A percentile compares a stretch with the other conserved stretches of the same genome.
phyloP scores from a whole-genome alignment of 1,140 invertebrate species.

The Zelostemma sp. region DNA sequence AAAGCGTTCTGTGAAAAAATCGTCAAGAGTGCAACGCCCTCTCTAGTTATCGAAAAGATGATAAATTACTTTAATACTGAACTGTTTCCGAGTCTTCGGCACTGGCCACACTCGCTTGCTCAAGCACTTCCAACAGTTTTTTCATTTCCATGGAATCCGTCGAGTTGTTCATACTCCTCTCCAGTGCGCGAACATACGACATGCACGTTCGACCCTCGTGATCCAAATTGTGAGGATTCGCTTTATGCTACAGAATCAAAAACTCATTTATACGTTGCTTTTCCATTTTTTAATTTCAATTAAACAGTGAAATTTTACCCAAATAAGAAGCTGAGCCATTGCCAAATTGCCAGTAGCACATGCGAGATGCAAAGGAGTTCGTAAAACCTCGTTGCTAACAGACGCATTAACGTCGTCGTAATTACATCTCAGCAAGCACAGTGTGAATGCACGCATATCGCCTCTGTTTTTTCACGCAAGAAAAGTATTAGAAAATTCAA shows the following conservation, averaged over 20 bases:
- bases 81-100: slow-evolving; percentile 61
- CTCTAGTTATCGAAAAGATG: not conserved
- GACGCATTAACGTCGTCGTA: slow-evolving; percentile 76
- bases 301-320: no score
- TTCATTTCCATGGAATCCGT: slow-evolving; percentile 65
- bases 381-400: slow-evolving; percentile 79
- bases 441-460: slow-evolving; percentile 75
- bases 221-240: slow-evolving; percentile 84
- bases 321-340: slow-evolving; percentile 91
- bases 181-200: slow-evolving; percentile 79
- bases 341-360: slow-evolving; percentile 90
- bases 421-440: slow-evolving; percentile 73
- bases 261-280: no score
- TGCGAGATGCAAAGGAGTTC: slow-evolving; percentile 90
- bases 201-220: slow-evolving; percentile 86
- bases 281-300: no score
- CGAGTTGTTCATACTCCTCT: slow-evolving; percentile 61
- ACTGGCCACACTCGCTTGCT: slow-evolving; percentile 65
- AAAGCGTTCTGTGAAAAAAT: slow-evolving; percentile 35
- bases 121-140: slow-evolving; percentile 62
- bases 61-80: slow-evolving; percentile 68
- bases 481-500: no score
- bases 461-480: slow-evolving; percentile 70
- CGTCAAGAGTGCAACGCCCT: slow-evolving; percentile 6
- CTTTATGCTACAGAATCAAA: slow-evolving; percentile 83